Conservation (phyloP, 2,888 invertebrate genomes). For the Hydroisotoma schaefferi region DNA sequence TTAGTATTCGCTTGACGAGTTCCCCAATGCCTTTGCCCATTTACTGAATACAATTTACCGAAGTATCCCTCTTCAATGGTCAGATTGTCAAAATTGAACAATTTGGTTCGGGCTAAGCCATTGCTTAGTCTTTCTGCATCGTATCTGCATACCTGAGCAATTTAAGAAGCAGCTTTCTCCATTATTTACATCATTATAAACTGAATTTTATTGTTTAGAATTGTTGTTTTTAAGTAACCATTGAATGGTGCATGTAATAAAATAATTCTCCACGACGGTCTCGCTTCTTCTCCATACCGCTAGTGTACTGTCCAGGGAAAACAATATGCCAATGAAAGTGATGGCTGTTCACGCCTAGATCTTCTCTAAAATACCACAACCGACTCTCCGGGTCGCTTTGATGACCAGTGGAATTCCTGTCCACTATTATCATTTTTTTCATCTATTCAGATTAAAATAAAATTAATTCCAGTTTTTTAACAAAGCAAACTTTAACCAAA, state of each 20-base stretch:
- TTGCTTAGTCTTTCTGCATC: conserved; percentile 74
- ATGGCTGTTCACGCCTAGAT: conserved; percentile 71
- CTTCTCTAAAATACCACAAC: conserved; percentile 76
- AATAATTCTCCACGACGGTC: conserved; percentile 77
- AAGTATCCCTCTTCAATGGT: conserved; percentile 76
- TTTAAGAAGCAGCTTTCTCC: background rate
- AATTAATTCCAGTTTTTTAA: too few relatives aligned
- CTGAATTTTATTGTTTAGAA: background rate
- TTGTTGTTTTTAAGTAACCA: conserved; percentile 19
- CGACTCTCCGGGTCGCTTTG: conserved; percentile 73
- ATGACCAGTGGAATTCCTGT: conserved; percentile 65
- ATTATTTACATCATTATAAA: background rate
- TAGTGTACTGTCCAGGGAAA: conserved; percentile 60
- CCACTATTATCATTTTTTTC: conserved; percentile 50
- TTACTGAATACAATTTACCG: conserved; percentile 62
- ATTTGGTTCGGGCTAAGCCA: conserved; percentile 63
- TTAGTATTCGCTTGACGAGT: conserved; percentile 36
- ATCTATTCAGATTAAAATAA: conserved; percentile 9
- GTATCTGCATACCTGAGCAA: conserved; percentile 56
- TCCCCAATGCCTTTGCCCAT: conserved; percentile 39
- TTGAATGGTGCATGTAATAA: conserved; percentile 74
- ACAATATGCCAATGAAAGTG: conserved; percentile 92
- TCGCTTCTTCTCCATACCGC: conserved; percentile 53
- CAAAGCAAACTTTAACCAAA: too few relatives aligned
- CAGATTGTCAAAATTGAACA: conserved; percentile 64